phyloP scores from a whole-genome alignment of 2,113 vertebrate species.

The Campylomormyrus tamandua region DNA sequence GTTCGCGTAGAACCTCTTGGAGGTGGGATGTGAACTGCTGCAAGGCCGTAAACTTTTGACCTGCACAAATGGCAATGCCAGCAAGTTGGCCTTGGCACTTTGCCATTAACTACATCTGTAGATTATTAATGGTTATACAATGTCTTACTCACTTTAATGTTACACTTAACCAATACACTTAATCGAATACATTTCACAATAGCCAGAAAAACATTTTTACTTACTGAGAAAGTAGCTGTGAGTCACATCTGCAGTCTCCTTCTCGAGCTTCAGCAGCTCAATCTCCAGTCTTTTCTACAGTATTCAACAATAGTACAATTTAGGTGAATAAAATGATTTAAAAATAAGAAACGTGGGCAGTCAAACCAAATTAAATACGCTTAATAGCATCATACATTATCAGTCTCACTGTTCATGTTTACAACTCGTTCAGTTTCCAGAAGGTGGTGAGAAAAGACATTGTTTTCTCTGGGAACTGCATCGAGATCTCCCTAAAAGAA shows the following conservation, averaged over 20 bases:
- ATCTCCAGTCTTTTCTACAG: conserved; percentile 70
- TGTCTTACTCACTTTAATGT: not conserved
- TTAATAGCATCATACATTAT: conserved; percentile 55
- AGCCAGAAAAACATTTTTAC: conserved; percentile 28
- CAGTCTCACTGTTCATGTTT: conserved; percentile 60
- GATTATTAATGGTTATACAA: not conserved
- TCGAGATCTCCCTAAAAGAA: conserved; percentile 63
- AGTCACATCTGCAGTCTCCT: conserved; percentile 67
- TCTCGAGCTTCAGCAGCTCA: conserved; percentile 71
- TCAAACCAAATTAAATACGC: not conserved
- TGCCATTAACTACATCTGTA: not conserved
- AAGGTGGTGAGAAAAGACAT: conserved; percentile 59
- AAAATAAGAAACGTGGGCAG: not conserved
- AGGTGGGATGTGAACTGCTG: conserved; percentile 76
- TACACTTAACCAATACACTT: not conserved
- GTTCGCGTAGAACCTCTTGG: conserved; percentile 72
- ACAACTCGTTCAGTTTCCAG: conserved; percentile 59
- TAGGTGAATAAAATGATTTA: not conserved
- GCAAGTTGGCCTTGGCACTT: not conserved
- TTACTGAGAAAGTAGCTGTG: conserved; percentile 74
- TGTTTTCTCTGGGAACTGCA: conserved; percentile 37
- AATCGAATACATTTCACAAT: not conserved
- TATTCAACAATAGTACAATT: not conserved
- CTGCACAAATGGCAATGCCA: conserved; percentile 43
- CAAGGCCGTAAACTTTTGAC: conserved; percentile 59